Base-by-base conservation (phyloP, 2,113 vertebrate genomes). In the Motacilla tschutschensis region DNA sequence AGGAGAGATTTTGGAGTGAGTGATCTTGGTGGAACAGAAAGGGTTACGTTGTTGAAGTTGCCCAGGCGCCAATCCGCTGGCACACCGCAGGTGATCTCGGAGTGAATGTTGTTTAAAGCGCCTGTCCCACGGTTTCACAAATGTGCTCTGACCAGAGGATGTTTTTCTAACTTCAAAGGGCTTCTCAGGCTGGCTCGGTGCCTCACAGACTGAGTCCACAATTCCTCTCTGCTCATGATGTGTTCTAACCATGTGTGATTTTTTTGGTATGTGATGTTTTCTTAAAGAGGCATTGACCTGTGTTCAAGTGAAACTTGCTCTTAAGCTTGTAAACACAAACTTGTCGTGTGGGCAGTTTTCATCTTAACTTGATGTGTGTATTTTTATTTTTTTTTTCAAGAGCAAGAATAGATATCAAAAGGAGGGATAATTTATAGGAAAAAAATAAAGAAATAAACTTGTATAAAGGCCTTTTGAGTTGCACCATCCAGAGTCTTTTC, bases 21-120 rank as follows among this genome's bases (percentile, higher is more conserved):
- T 8, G 60, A 25, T 36, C 16, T 36, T 16, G 24, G 66, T 41
- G 60, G 86, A 51, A 21, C 4, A 17, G 14, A 81, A 94, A 76
- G 80, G 76, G 80, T 79, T 87, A 86, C 21, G 24, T 33, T 53
- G 90, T 74, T 81, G 43, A 31, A 78, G 83, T 70, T 83, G 19
- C 62, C 19, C 65, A 77, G 88, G 81, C 80, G 93, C 94, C 87
- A 31, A 63, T 85, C 51, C 79, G 18, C 83, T 88, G 94, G 91
- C 86, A 92, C 91, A 79, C 95, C 73, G 19, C 91, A 95, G 94
- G 89, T 91, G 87, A 94, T 92, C 83, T 55, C 51, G 3, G 38
- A 91, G 93, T 67, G 89, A 94, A 92, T 94, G 95, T 96, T 97
- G 91, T 96, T 96, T 94, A 94, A 94, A 95, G 93, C 90, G 74